Conservation (phyloP, 2,113 vertebrate species). For the Thalassoma bifasciatum region DNA sequence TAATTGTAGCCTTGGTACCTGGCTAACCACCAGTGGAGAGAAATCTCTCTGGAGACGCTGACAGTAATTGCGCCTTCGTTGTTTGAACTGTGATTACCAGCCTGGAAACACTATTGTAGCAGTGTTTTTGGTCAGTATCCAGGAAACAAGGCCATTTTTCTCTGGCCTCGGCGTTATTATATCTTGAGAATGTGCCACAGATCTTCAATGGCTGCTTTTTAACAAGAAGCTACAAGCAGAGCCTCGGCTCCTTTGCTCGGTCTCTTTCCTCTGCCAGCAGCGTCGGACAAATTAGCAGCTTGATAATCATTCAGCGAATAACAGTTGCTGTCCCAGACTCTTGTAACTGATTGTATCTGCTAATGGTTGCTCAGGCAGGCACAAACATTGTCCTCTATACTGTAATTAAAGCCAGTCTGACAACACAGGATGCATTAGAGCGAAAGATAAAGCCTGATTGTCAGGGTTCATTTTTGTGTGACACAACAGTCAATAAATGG, state of each 20-base stretch:
- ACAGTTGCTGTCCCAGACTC: constrained; percentile 26
- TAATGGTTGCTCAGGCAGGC: constrained; percentile 16
- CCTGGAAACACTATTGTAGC: constrained; percentile 50
- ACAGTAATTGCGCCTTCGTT: constrained; percentile 57
- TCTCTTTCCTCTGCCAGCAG: constrained; percentile 13
- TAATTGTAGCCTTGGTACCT: constrained; percentile 57
- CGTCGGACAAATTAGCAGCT: constrained; percentile 38
- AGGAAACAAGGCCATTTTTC: constrained; percentile 46
- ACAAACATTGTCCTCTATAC: constrained; percentile 26
- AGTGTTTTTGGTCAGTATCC: constrained; percentile 59
- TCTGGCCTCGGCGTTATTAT: constrained; percentile 38
- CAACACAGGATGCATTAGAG: constrained; percentile 26
- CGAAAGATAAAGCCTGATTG: constrained; percentile 58
- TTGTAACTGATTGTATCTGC: constrained; percentile 1
- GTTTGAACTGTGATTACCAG: constrained; percentile 60
- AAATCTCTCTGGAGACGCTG: constrained; percentile 48
- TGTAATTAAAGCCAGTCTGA: constrained; percentile 22
- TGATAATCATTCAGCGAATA: constrained; percentile 24
- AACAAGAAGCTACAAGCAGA: constrained; percentile 43
- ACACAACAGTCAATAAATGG: constrained; percentile 50
- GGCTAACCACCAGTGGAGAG: constrained; percentile 44
- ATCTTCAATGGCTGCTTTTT: constrained; percentile 45
- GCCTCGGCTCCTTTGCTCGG: constrained; percentile 5
- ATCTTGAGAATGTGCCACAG: constrained; percentile 47
- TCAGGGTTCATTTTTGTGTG: constrained; percentile 45